Base-by-base conservation (phyloP, 1,140 invertebrate genomes). In the Aphelenchoides fujianensis region DNA sequence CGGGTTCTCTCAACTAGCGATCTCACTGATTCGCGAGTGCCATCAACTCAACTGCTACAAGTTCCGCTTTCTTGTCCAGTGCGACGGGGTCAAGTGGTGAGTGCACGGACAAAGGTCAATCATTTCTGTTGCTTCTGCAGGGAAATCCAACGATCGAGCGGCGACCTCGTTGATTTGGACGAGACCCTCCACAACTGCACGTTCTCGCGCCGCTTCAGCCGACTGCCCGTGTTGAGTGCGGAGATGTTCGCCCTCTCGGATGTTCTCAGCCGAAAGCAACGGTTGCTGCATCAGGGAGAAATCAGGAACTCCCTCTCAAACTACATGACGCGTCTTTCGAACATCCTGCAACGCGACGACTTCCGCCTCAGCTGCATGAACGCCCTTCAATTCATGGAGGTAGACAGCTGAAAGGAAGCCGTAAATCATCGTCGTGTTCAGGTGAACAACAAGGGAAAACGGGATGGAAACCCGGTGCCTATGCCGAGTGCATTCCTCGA, bases 401-500 rank as follows among this genome's bases (percentile, higher is more conserved):
- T 61, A 61, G n/a, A 2, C 16, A n/a, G n/a, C n/a, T n/a, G n/a
- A n/a, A n/a, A n/a, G n/a, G 19, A 61, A 61, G 31, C 36, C 36
- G n/a, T 48, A n/a, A 31, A 2, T 28, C 36, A 61, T 61, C n/a
- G n/a, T 2, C n/a, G 31, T 61, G n/a, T 61, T 61, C 36, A 61
- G 59, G 16, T 35, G n/a, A 66, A 66, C 36, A 66, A 66, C 31
- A 34, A 66, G 30, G 63, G 63, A 12, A 16, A 66, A 35, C 36
- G 53, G 23, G 36, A 34, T n/a, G 31, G 63, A 19, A 66, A 37
- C 34, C 63, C 63, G 16, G 31, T 37, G 16, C 63, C 63, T 30
- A 19, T 30, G 23, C n/a, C 32, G 27, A 27, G 57, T 16, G 63
- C 5, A 23, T 59, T 59, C 34, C 12, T 59, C 7, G 55, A 59